A percentile compares a stretch with the other conserved stretches of the same genome.
These are phyloP conservation scores for Camponotus vicinus DNA, from an alignment of 1,140 invertebrate species.

Conservation along the genomic window DNA sequence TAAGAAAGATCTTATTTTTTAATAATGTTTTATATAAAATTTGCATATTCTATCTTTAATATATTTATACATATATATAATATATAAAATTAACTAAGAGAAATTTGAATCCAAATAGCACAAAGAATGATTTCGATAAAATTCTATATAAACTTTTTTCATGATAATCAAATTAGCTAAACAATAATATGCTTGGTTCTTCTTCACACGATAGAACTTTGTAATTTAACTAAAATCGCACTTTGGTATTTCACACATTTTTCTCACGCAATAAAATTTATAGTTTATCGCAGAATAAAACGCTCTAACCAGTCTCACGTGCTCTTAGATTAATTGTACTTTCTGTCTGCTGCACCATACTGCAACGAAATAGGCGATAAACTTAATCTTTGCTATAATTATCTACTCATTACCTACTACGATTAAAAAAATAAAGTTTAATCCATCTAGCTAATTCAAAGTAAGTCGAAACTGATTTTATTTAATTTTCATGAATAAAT, in stretches of 20 bases:
- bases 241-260: neutral
- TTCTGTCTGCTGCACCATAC: constrained; percentile 22
- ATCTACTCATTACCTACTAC: constrained; percentile 10
- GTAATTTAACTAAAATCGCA: constrained; percentile 22
- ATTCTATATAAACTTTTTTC: neutral
- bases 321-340: constrained; percentile 42
- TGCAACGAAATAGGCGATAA: constrained; percentile 3
- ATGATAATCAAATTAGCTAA: neutral
- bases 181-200: neutral
- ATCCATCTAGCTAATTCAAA: neutral
- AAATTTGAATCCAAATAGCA: neutral
- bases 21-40: neutral
- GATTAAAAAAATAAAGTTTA: neutral
- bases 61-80: neutral
- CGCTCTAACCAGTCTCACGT: constrained; percentile 12
- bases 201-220: neutral
- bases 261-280: constrained; percentile 42
- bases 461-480: neutral
- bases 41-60: neutral
- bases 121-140: neutral
- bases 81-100: neutral
- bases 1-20: neutral
- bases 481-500: neutral
- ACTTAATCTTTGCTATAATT: constrained; percentile 16
- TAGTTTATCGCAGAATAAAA: constrained; percentile 11